Conservation (phyloP, 1,140 invertebrate genomes). For the Amphibalanus amphitrite region DNA sequence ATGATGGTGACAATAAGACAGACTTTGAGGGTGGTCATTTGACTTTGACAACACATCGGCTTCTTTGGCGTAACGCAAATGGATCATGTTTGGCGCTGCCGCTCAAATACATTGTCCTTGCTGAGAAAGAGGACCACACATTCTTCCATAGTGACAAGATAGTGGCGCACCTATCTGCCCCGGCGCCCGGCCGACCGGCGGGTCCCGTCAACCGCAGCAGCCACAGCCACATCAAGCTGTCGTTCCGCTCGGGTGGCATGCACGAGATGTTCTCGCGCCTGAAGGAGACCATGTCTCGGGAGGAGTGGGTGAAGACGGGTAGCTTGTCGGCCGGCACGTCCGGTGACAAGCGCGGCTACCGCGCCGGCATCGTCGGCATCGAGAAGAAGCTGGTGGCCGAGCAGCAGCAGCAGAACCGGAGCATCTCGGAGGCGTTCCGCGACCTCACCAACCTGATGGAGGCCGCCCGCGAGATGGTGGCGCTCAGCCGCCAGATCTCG, state of each 20-base stretch:
- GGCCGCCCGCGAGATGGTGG: conserved; percentile 95
- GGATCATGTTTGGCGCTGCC: conserved; percentile 46
- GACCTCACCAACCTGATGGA: conserved; percentile 85
- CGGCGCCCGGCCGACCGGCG: conserved; percentile 42
- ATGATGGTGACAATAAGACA: conserved; percentile 76
- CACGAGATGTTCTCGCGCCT: conserved; percentile 38
- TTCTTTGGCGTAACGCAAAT: conserved; percentile 60
- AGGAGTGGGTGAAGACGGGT: conserved; percentile 28
- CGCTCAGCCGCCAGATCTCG: conserved; percentile 77
- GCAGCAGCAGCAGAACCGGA: conserved; percentile 73
- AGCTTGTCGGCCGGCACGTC: conserved; percentile 19
- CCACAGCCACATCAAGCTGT: conserved; percentile 61
- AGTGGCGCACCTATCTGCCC: conserved; percentile 52
- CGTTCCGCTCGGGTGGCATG: conserved; percentile 68
- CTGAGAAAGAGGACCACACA: conserved; percentile 61
- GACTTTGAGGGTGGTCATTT: conserved; percentile 62
- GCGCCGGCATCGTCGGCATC: conserved; percentile 80
- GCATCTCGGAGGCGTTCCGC: conserved; percentile 83
- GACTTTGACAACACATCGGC: conserved; percentile 54
- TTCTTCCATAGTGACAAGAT: conserved; percentile 64
- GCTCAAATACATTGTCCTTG: conserved; percentile 48
- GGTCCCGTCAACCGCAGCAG: conserved; percentile 53
- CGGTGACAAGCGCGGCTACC: conserved; percentile 16
- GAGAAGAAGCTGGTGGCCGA: conserved; percentile 79
- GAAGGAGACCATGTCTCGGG: conserved; percentile 26